phyloP scores from a whole-genome alignment of 1,140 invertebrate genomes.

The Drosophila ananassae region DNA sequence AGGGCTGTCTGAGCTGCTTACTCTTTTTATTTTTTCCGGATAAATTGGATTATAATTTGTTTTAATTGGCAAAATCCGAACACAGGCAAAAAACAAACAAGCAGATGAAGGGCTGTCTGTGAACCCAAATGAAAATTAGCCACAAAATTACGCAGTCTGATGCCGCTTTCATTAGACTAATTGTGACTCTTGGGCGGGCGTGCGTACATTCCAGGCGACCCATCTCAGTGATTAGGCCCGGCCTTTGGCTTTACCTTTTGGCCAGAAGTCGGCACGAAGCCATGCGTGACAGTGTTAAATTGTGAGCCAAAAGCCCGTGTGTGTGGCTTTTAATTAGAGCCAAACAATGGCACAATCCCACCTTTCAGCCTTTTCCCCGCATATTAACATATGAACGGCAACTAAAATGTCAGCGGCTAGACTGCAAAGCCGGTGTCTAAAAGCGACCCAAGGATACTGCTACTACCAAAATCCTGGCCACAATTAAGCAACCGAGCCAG shows the following conservation, averaged over 20 bases:
- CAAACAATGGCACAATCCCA: conserved; percentile 52
- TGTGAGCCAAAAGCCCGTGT: conserved; percentile 32
- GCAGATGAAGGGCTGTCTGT: conserved; percentile 13
- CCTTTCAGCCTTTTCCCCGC: conserved; percentile 49
- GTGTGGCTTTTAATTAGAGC: conserved; percentile 74
- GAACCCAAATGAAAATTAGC: conserved; percentile 58
- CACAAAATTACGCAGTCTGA: conserved; percentile 74
- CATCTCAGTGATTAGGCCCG: conserved; percentile 64
- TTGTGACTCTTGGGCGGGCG: conserved; percentile 68
- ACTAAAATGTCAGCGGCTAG: conserved; percentile 50
- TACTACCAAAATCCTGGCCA: conserved; percentile 47
- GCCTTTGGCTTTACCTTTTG: conserved; percentile 35
- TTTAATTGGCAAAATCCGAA: conserved; percentile 73
- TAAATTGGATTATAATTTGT: conserved; percentile 82
- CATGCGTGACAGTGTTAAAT: conserved; percentile 80
- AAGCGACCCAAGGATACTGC: conserved; percentile 27
- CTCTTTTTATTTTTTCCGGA: conserved; percentile 26
- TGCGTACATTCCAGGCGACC: conserved; percentile 25
- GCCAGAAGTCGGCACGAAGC: conserved; percentile 64
- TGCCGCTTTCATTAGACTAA: conserved; percentile 80
- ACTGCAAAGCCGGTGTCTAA: conserved; percentile 43
- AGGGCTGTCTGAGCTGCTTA: conserved; percentile 30
- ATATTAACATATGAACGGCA: conserved; percentile 78
- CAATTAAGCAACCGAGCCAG: conserved; percentile 58
- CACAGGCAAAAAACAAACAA: conserved; percentile 40